A percentile compares a stretch with the other conserved stretches of the same genome.
Evolutionary conservation across 2,888 invertebrate genomes (phyloP).

Genomic region (Phortica okadai): DNA sequence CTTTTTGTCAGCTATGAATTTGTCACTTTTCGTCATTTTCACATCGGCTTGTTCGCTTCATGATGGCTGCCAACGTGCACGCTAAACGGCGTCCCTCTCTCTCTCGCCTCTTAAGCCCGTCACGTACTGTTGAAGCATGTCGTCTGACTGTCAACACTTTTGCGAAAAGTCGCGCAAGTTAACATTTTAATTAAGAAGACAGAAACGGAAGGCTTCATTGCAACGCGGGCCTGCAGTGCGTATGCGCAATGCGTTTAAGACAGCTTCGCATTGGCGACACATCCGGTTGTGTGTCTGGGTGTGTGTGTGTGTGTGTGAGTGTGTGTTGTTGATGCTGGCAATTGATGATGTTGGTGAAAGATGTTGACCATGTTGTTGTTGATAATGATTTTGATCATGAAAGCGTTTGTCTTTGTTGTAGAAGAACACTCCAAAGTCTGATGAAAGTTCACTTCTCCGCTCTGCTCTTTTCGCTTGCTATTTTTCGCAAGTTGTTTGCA

Average conservation of each 20-base stretch:
- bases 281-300: conserved; percentile 3
- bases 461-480: not conserved
- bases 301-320: not conserved
- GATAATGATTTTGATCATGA: not conserved
- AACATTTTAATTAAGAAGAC: no score
- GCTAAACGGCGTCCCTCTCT: no score
- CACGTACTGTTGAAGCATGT: no score
- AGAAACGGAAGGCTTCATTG: not conserved
- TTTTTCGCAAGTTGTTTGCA: not conserved
- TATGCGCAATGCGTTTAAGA: conserved; percentile 15
- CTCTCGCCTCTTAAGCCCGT: no score
- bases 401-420: not conserved
- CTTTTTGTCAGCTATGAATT: no score
- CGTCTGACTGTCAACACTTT: no score
- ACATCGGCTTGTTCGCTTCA: no score
- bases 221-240: not conserved
- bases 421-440: not conserved
- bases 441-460: no score
- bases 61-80: no score
- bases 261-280: not conserved
- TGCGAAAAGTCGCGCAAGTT: no score
- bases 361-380: not conserved
- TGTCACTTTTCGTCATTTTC: no score
- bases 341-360: not conserved
- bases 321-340: not conserved